Percentiles rank a stretch among this genome's conserved stretches.
Conservation (phyloP, 2,888 invertebrate species). For the Nomada goodeniana region DNA sequence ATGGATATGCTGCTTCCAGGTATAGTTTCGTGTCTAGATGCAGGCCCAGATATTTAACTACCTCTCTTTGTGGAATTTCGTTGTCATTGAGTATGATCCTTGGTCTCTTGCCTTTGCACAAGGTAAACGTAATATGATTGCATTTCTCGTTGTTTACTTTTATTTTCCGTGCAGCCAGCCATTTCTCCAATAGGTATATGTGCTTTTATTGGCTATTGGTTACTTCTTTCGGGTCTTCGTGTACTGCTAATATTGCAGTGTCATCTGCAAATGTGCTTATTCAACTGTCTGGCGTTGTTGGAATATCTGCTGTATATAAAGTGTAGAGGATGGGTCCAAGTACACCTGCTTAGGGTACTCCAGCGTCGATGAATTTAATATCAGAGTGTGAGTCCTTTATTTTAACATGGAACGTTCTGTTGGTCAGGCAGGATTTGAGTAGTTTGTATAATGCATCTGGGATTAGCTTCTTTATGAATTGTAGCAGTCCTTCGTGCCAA, state of each 20-base stretch:
- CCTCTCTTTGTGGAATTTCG: constrained; percentile 41
- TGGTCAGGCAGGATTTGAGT: neutral
- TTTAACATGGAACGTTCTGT: neutral
- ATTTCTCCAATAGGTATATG: neutral
- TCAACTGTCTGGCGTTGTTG: neutral
- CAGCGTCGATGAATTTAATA: neutral
- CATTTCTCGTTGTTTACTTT: neutral
- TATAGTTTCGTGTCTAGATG: constrained; percentile 52
- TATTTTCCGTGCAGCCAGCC: neutral
- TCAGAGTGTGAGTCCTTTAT: neutral
- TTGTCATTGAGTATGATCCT: constrained; percentile 35
- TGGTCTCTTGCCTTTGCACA: constrained; percentile 3
- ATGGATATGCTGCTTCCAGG: constrained; percentile 25
- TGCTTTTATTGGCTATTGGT: neutral
- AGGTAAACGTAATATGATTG: neutral
- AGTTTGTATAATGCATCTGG: constrained; percentile 26
- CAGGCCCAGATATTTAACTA: constrained; percentile 57
- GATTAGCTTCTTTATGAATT: constrained; percentile 45
- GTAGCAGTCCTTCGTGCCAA: constrained; percentile 58
- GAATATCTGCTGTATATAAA: neutral
- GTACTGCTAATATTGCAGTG: neutral
- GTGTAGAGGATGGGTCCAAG: neutral
- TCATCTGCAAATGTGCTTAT: neutral
- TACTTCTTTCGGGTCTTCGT: neutral
- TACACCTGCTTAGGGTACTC: neutral